Percentiles rank a stretch among this genome's conserved stretches.
phyloP scores from a whole-genome alignment of 1,140 invertebrate species.

The Trichogramma pretiosum region DNA sequence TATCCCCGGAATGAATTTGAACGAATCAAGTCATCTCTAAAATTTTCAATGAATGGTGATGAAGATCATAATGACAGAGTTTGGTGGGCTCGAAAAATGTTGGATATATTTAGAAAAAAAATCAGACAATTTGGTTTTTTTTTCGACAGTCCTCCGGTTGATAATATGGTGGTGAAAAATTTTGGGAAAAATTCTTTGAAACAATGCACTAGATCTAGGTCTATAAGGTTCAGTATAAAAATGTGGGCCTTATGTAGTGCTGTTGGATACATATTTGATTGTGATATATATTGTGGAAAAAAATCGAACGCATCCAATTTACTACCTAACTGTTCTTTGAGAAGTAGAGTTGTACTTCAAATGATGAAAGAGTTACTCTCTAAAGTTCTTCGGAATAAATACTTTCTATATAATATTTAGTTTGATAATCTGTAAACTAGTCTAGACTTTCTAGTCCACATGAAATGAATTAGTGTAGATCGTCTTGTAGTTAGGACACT shows the following conservation, averaged over 20 bases:
- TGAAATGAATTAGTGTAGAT: no score
- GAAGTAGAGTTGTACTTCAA: no score
- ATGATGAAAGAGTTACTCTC: no score
- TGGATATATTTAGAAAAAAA: slow-evolving; percentile 6
- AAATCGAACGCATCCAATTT: no score
- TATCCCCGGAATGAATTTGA: slow-evolving; percentile 1
- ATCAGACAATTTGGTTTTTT: slow-evolving; percentile 3
- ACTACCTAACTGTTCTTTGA: no score
- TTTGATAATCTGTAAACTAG: no score
- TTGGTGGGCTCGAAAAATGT: neutral
- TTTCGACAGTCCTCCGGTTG: no score
- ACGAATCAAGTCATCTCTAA: neutral
- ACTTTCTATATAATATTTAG: no score
- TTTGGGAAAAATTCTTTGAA: slow-evolving; percentile 2
- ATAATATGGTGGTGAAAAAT: slow-evolving; percentile 2
- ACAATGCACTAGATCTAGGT: neutral
- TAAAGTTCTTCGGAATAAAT: no score
- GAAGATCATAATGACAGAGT: neutral
- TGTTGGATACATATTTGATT: neutral
- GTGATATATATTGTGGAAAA: no score
- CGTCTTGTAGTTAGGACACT: no score
- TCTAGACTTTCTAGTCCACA: no score
- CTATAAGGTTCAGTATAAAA: neutral
- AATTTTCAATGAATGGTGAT: neutral
- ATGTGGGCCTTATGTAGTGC: neutral